A percentile compares a stretch with the other conserved stretches of the same genome.
These are phyloP conservation scores for Agrotis ipsilon DNA, from an alignment of 2,888 invertebrate genomes.

Conservation along the genomic window DNA sequence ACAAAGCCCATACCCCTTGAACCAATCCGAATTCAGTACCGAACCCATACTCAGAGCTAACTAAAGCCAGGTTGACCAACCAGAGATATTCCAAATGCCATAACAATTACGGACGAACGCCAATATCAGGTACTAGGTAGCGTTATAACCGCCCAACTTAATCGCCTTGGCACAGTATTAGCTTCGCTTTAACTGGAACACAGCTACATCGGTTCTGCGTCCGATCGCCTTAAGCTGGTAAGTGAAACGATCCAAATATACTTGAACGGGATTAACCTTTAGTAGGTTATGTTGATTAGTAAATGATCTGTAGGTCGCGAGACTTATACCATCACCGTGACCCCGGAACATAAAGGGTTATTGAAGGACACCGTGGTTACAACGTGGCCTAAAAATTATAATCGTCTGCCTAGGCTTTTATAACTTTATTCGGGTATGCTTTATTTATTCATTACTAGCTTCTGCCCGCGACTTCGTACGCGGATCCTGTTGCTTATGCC, in stretches of 20 bases:
- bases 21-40: background rate
- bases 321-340: no score
- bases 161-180: slow-evolving; percentile 56
- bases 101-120: slow-evolving; percentile 49
- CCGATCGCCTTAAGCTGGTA: slow-evolving; percentile 15
- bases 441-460: no score
- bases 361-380: no score
- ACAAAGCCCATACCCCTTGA: background rate
- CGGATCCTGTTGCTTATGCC: no score
- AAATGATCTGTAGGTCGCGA: no score
- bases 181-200: slow-evolving; percentile 36
- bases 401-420: no score
- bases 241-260: slow-evolving; percentile 21
- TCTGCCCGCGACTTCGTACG: no score
- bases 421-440: no score
- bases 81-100: slow-evolving; percentile 42
- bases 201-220: slow-evolving; percentile 15
- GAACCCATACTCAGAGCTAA: background rate
- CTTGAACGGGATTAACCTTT: slow-evolving; percentile 2
- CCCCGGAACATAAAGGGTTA: no score
- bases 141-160: slow-evolving; percentile 37
- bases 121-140: slow-evolving; percentile 57
- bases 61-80: background rate
- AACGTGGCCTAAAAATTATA: no score
- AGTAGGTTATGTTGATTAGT: background rate